phyloP scores from a whole-genome alignment of 2,888 invertebrate species.

The Melieria omissa region DNA sequence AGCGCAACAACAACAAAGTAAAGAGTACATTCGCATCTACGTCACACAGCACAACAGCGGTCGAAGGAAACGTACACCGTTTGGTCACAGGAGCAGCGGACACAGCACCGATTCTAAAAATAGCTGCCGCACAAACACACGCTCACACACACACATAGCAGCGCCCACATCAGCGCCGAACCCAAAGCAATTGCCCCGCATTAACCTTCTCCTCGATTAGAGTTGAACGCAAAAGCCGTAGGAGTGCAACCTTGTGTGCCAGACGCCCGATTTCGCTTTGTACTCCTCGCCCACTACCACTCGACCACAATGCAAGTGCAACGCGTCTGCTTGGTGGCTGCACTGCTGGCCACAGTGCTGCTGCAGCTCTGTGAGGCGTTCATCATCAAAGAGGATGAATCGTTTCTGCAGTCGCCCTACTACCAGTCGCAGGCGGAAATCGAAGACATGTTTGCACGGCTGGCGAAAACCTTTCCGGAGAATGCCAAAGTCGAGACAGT shows the following conservation, averaged over 20 bases:
- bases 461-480: conserved; percentile 75
- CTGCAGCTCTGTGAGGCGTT: conserved; percentile 43
- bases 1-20: too few relatives aligned
- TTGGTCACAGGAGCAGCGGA: too few relatives aligned
- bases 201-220: conserved; percentile 1
- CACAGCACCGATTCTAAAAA: too few relatives aligned
- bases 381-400: conserved; percentile 67
- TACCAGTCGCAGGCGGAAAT: conserved; percentile 81
- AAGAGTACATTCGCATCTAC: too few relatives aligned
- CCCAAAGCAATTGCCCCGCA: too few relatives aligned
- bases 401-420: conserved; percentile 71
- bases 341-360: conserved; percentile 8
- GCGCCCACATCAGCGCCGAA: too few relatives aligned
- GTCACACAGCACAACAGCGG: too few relatives aligned
- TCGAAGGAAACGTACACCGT: too few relatives aligned
- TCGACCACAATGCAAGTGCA: conserved; percentile 20
- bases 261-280: not conserved
- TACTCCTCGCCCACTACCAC: conserved; percentile 10
- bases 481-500: conserved; percentile 78
- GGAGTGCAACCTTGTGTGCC: conserved; percentile 20
- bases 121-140: too few relatives aligned
- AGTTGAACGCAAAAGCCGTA: conserved; percentile 12
- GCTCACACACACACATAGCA: too few relatives aligned
- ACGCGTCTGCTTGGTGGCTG: not conserved
- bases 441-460: conserved; percentile 72